phyloP scores from a whole-genome alignment of 2,797 vertebrate genomes.

The Danio jaintianensis region DNA sequence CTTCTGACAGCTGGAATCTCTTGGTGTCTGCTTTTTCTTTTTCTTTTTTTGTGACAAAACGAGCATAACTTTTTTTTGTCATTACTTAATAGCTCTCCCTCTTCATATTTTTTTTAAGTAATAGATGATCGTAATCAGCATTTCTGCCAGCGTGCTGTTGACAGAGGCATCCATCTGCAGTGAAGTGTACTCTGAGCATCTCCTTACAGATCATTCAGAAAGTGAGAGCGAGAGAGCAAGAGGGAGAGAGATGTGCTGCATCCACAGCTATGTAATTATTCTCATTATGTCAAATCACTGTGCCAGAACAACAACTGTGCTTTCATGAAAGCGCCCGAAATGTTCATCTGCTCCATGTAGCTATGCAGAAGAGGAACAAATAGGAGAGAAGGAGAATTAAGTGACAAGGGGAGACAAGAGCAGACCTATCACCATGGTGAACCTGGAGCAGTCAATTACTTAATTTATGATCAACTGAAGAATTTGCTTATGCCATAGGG shows the following conservation, averaged over 20 bases:
- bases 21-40: constrained; percentile 18
- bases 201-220: constrained; percentile 44
- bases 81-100: constrained; percentile 53
- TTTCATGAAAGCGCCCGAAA: constrained; percentile 53
- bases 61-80: constrained; percentile 49
- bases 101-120: constrained; percentile 47
- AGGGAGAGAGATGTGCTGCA: constrained; percentile 39
- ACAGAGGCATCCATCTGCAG: constrained; percentile 58
- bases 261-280: constrained; percentile 64
- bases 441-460: neutral
- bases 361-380: constrained; percentile 31
- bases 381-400: constrained; percentile 19
- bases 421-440: neutral
- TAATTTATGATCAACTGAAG: neutral
- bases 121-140: constrained; percentile 61
- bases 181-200: constrained; percentile 43
- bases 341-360: constrained; percentile 45
- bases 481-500: neutral
- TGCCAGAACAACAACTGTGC: constrained; percentile 59
- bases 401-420: neutral
- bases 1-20: constrained; percentile 47
- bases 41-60: constrained; percentile 57
- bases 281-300: constrained; percentile 64
- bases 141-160: constrained; percentile 49
- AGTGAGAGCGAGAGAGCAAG: constrained; percentile 9